Evolutionary conservation across 2,797 vertebrate genomes (phyloP).

Genomic region (Centroberyx gerrardi): DNA sequence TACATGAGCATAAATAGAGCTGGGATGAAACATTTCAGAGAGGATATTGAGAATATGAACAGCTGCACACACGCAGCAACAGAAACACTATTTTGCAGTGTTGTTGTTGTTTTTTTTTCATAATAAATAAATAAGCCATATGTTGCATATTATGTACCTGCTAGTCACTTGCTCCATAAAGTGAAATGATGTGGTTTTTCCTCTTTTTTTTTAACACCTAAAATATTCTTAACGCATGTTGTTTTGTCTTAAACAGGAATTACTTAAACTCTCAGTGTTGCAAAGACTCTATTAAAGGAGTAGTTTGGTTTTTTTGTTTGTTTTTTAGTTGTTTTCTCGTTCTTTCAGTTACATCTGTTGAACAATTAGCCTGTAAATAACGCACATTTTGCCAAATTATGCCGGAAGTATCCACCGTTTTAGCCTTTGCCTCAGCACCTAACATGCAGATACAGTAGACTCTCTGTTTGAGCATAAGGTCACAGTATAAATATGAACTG

Average conservation of each 20-base stretch:
- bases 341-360: slow-evolving; percentile 85
- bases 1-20: slow-evolving; percentile 68
- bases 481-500: slow-evolving; percentile 97
- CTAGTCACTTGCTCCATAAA: slow-evolving; percentile 38
- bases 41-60: slow-evolving; percentile 67
- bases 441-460: slow-evolving; percentile 89
- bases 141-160: slow-evolving; percentile 40
- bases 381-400: slow-evolving; percentile 84
- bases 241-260: slow-evolving; percentile 35
- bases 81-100: slow-evolving; percentile 15
- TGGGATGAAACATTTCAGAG: slow-evolving; percentile 54
- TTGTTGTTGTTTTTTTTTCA: slow-evolving; percentile 3
- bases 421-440: slow-evolving; percentile 76
- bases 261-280: slow-evolving; percentile 31
- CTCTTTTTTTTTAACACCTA: background rate
- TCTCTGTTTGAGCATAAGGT: slow-evolving; percentile 90
- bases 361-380: slow-evolving; percentile 87
- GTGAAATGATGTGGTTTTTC: slow-evolving; percentile 24
- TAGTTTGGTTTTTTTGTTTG: background rate
- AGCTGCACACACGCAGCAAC: slow-evolving; percentile 26
- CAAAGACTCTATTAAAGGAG: slow-evolving; percentile 36
- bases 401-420: slow-evolving; percentile 83
- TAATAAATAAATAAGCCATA: slow-evolving; percentile 38
- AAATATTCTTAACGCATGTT: slow-evolving; percentile 35
- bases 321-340: slow-evolving; percentile 28